phyloP scores from a whole-genome alignment of 1,140 invertebrate genomes.

The Monochamus saltuarius region DNA sequence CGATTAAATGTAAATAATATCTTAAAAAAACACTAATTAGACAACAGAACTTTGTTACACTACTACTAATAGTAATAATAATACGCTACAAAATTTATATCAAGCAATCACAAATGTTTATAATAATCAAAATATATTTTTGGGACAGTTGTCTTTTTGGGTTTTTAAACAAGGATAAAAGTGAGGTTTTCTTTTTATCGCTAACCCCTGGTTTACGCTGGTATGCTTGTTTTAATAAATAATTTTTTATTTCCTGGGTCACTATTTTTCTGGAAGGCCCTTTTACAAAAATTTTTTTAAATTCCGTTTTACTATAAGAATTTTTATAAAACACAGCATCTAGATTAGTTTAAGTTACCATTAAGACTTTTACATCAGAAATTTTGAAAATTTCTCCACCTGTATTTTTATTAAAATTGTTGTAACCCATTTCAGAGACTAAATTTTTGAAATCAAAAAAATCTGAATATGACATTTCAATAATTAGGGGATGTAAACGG shows the following conservation, averaged over 20 bases:
- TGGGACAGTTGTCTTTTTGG: too few relatives aligned
- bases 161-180: too few relatives aligned
- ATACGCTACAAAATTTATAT: too few relatives aligned
- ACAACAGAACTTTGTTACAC: too few relatives aligned
- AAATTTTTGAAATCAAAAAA: slow-evolving; percentile 1
- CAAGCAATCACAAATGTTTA: too few relatives aligned
- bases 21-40: too few relatives aligned
- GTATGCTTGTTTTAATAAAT: slow-evolving; percentile 1
- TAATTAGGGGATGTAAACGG: slow-evolving; percentile 6
- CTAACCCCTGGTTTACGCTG: slow-evolving; percentile 5
- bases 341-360: neutral
- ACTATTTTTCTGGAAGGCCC: neutral
- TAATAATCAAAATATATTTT: too few relatives aligned
- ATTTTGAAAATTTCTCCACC: slow-evolving; percentile 2
- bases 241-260: neutral
- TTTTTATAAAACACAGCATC: neutral
- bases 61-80: too few relatives aligned
- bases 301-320: neutral
- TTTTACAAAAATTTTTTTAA: neutral
- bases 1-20: too few relatives aligned
- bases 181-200: slow-evolving; percentile 3
- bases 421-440: neutral
- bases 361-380: neutral
- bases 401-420: neutral
- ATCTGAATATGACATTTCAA: neutral